Evolutionary conservation across 2,888 invertebrate genomes (phyloP).

Genomic region (Drosophila barbarae): DNA sequence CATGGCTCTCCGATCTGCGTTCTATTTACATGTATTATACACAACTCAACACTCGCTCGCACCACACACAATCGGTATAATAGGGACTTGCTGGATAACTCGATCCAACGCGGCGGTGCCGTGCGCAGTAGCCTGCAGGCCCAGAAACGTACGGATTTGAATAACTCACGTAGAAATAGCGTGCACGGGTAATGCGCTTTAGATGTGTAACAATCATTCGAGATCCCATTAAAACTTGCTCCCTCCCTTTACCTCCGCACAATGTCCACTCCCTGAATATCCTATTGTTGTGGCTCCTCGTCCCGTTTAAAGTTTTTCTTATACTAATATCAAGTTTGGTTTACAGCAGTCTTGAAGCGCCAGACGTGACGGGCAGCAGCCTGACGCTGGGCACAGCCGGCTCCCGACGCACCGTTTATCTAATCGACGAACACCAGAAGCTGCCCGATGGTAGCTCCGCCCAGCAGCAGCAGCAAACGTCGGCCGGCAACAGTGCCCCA

Average conservation of each 20-base stretch:
- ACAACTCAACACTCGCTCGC: slow-evolving; percentile 44
- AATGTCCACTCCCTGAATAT: not conserved
- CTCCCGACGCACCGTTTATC: slow-evolving; percentile 90
- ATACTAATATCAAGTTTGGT: not conserved
- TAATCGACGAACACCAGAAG: slow-evolving; percentile 85
- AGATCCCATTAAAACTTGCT: slow-evolving; percentile 5
- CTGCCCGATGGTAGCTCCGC: slow-evolving; percentile 73
- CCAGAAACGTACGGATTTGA: slow-evolving; percentile 78
- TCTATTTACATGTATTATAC: slow-evolving; percentile 67
- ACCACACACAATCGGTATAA: slow-evolving; percentile 38
- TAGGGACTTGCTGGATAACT: slow-evolving; percentile 82
- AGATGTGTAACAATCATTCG: slow-evolving; percentile 57
- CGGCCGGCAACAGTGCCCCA: slow-evolving; percentile 17
- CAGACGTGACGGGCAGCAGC: slow-evolving; percentile 81
- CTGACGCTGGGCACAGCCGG: slow-evolving; percentile 89
- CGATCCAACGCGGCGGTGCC: slow-evolving; percentile 83
- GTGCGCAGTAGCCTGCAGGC: slow-evolving; percentile 82
- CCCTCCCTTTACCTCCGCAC: slow-evolving; percentile 1
- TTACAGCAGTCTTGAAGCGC: slow-evolving; percentile 77
- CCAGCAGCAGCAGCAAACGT: slow-evolving; percentile 17
- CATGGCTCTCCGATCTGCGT: slow-evolving; percentile 50
- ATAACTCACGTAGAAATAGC: slow-evolving; percentile 82
- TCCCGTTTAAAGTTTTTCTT: not conserved
- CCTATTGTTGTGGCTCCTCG: slow-evolving; percentile 4
- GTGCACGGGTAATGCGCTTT: slow-evolving; percentile 81